These are phyloP conservation scores for Ramphastos sulfuratus DNA, from an alignment of 2,113 vertebrate genomes.

Conservation along the genomic window DNA sequence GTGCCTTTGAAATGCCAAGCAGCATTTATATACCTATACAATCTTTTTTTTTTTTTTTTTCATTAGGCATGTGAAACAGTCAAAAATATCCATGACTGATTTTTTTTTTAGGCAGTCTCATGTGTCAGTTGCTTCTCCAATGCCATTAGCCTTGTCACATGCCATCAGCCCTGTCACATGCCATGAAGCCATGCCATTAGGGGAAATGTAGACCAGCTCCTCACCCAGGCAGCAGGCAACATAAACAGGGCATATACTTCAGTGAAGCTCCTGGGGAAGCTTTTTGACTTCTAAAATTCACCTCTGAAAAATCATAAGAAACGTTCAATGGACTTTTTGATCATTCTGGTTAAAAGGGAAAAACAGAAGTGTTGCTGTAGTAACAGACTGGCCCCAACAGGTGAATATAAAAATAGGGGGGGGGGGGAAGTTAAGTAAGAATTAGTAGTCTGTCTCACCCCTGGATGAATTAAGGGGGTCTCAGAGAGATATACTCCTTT, in stretches of 20 bases:
- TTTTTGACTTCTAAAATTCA: background rate
- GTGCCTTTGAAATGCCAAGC: background rate
- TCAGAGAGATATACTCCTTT: background rate
- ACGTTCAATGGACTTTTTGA: background rate
- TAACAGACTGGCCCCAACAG: background rate
- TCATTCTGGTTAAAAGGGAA: background rate
- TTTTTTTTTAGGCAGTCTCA: background rate
- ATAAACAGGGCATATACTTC: background rate
- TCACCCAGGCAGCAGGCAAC: background rate
- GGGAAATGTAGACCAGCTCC: background rate
- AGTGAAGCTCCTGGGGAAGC: background rate
- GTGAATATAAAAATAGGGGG: background rate
- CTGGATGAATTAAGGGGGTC: background rate
- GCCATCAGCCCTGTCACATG: background rate
- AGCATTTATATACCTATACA: background rate
- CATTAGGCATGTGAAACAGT: background rate
- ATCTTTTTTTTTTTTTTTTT: background rate
- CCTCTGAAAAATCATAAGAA: background rate
- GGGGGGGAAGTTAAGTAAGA: no score
- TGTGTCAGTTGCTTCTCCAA: background rate
- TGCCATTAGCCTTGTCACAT: background rate
- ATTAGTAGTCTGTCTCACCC: background rate
- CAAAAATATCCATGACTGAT: background rate
- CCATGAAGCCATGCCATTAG: fast-evolving
- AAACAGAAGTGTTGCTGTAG: background rate